Conservation (phyloP, 2,113 vertebrate genomes). For the Pristiophorus japonicus region DNA sequence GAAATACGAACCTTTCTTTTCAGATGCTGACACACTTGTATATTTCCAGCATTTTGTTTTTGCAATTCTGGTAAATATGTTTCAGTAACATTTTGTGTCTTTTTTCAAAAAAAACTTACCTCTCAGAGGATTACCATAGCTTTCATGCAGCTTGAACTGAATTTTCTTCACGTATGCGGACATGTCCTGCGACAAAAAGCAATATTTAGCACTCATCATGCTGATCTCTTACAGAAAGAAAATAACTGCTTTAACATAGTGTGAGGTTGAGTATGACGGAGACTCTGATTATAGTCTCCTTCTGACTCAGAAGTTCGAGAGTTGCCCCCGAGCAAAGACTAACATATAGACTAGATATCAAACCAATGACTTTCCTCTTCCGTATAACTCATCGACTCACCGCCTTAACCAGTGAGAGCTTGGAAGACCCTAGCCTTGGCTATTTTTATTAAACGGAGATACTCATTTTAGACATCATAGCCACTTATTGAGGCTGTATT, state of each 20-base stretch:
- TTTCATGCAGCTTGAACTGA: constrained; percentile 96
- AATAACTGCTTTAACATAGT: not conserved
- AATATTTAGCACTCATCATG: not conserved
- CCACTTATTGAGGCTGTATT: not conserved
- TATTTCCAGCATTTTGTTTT: not conserved
- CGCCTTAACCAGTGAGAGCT: not conserved
- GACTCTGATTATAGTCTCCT: not conserved
- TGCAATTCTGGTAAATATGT: not conserved
- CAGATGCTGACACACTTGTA: not conserved
- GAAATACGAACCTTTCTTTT: not conserved
- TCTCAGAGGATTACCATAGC: constrained; percentile 92
- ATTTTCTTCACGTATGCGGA: constrained; percentile 98
- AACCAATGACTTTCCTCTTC: not conserved
- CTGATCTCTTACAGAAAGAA: not conserved
- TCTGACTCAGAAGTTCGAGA: not conserved
- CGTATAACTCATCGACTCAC: not conserved
- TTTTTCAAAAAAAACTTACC: constrained; percentile 55
- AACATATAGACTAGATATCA: not conserved
- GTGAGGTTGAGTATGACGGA: not conserved
- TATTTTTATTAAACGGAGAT: not conserved
- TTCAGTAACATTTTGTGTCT: not conserved
- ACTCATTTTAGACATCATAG: not conserved
- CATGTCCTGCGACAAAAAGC: constrained; percentile 74
- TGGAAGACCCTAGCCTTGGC: not conserved
- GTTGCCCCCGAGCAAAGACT: not conserved